A percentile compares a stretch with the other conserved stretches of the same genome.
phyloP scores from a whole-genome alignment of 2,888 invertebrate species.

The Polydrusus pterygomalis region DNA sequence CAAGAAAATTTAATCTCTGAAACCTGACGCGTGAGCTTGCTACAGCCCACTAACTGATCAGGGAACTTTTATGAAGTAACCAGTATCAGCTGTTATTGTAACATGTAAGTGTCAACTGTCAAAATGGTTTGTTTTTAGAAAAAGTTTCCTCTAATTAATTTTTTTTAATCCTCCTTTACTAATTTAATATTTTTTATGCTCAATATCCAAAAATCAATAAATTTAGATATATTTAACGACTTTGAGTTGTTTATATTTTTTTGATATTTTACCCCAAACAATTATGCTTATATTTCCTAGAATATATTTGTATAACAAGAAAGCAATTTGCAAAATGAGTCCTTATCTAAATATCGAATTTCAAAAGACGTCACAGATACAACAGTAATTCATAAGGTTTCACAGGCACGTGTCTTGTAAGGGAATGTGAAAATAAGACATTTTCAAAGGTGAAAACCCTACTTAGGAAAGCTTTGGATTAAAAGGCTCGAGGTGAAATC shows the following conservation, averaged over 20 bases:
- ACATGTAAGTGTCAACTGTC: too few relatives aligned
- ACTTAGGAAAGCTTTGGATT: not conserved
- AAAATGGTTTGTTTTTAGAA: too few relatives aligned
- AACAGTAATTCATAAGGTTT: constrained; percentile 5
- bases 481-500: not conserved
- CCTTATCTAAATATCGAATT: constrained; percentile 8
- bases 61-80: too few relatives aligned
- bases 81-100: too few relatives aligned
- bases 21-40: too few relatives aligned
- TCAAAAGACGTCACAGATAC: constrained; percentile 8
- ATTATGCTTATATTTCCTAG: not conserved
- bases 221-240: too few relatives aligned
- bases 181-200: too few relatives aligned
- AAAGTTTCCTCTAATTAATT: too few relatives aligned
- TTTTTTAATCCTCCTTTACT: too few relatives aligned
- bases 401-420: not conserved
- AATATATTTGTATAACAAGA: constrained; percentile 4
- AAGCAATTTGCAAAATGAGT: constrained; percentile 1
- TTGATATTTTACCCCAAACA: not conserved
- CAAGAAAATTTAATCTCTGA: too few relatives aligned
- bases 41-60: too few relatives aligned
- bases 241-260: not conserved
- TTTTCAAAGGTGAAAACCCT: constrained; percentile 15
- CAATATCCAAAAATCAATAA: too few relatives aligned
- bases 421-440: not conserved